phyloP scores from a whole-genome alignment of 2,113 vertebrate species.

The Opisthocomus hoazin region DNA sequence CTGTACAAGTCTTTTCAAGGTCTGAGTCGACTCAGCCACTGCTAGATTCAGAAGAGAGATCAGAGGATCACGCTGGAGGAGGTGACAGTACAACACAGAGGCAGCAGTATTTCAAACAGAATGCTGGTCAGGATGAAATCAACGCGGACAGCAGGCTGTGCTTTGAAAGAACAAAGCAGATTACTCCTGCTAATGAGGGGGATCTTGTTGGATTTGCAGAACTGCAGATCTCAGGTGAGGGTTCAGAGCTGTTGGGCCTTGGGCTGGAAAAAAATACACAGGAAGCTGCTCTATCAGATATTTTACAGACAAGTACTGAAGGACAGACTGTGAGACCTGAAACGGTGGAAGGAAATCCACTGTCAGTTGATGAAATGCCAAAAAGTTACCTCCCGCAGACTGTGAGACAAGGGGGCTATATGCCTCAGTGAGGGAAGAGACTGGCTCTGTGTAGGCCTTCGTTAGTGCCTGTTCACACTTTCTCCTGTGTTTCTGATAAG shows the following conservation, averaged over 20 bases:
- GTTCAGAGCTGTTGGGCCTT: conserved; percentile 59
- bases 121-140: conserved; percentile 57
- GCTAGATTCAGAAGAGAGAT: conserved; percentile 87
- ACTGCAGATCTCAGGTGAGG: conserved; percentile 64
- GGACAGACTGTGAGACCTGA: conserved; percentile 46
- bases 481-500: conserved; percentile 33
- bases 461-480: conserved; percentile 34
- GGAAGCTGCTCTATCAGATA: conserved; percentile 23
- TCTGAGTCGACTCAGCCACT: conserved; percentile 96
- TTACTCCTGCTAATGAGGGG: conserved; percentile 30
- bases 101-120: conserved; percentile 77
- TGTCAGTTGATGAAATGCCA: conserved; percentile 54
- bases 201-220: conserved; percentile 58
- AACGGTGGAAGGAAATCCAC: conserved; percentile 2
- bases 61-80: conserved; percentile 68
- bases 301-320: conserved; percentile 32
- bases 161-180: conserved; percentile 64
- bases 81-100: conserved; percentile 45
- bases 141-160: conserved; percentile 39
- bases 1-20: conserved; percentile 83
- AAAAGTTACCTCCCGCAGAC: conserved; percentile 88
- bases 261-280: conserved; percentile 65
- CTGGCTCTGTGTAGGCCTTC: conserved; percentile 19
- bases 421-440: conserved; percentile 79
- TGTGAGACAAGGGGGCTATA: conserved; percentile 81